phyloP scores from a whole-genome alignment of 2,888 invertebrate genomes.

The Pheosia gnoma region DNA sequence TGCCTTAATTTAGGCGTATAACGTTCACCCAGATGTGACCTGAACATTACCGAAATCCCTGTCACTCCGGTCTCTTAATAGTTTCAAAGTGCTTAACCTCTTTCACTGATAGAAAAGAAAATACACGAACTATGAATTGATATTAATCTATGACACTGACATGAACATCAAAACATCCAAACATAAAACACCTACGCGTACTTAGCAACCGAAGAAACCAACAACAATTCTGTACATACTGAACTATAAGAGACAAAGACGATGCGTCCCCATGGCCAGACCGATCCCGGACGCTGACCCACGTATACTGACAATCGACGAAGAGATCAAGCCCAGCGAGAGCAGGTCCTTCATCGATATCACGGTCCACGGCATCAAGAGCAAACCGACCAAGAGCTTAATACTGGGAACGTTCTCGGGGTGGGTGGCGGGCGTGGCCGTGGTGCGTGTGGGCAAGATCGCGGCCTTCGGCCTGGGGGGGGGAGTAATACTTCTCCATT shows the following conservation, averaged over 20 bases:
- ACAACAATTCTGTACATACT: conserved; percentile 28
- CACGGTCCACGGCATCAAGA: conserved; percentile 52
- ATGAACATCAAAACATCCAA: neutral
- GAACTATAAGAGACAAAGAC: conserved; percentile 19
- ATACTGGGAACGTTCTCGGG: conserved; percentile 64
- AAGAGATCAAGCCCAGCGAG: conserved; percentile 47
- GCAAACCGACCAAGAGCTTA: conserved; percentile 58
- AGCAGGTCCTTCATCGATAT: conserved; percentile 50
- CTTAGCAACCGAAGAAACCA: conserved; percentile 7
- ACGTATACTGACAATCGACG: conserved; percentile 43
- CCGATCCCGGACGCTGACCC: conserved; percentile 55
- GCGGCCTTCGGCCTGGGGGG: conserved; percentile 95
- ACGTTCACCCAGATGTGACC: no score
- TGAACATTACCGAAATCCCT: no score
- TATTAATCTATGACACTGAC: no score
- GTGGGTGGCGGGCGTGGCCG: conserved; percentile 89
- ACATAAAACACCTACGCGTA: conserved; percentile 1
- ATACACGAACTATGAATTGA: no score
- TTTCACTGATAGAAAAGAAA: no score
- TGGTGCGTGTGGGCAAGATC: conserved; percentile 93
- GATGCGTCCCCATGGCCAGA: conserved; percentile 62
- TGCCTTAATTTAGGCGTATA: no score
- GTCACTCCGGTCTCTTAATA: no score
- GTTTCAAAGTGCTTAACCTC: no score
- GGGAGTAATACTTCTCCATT: conserved; percentile 92